phyloP scores from a whole-genome alignment of 1,140 invertebrate species.

The Vanessa tameamea region DNA sequence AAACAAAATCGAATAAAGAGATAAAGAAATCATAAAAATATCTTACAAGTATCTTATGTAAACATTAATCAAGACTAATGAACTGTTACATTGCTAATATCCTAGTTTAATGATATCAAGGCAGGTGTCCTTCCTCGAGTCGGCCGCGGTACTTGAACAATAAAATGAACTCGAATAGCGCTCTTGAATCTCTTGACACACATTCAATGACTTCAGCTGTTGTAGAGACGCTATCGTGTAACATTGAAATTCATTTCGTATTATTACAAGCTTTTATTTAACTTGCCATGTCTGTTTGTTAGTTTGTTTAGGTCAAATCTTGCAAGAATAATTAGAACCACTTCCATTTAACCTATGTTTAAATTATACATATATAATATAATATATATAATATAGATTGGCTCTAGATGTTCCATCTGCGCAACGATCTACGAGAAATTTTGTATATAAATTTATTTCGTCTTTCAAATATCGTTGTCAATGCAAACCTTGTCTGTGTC shows the following conservation, averaged over 20 bases:
- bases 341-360: no score
- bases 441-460: no score
- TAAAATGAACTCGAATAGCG: constrained; percentile 63
- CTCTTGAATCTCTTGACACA: constrained; percentile 69
- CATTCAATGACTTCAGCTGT: constrained; percentile 42
- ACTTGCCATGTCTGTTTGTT: background rate
- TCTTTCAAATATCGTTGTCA: no score
- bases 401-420: no score
- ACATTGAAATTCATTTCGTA: background rate
- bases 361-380: no score
- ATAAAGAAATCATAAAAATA: background rate
- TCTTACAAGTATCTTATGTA: background rate
- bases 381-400: no score
- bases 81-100: constrained; percentile 26
- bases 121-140: constrained; percentile 54
- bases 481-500: no score
- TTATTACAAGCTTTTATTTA: no score
- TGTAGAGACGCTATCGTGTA: constrained; percentile 13
- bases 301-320: no score
- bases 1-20: no score
- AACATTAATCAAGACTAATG: constrained; percentile 29
- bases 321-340: no score
- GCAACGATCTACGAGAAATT: no score
- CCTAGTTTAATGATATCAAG: constrained; percentile 39
- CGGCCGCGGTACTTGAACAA: constrained; percentile 57